phyloP scores from a whole-genome alignment of 2,113 vertebrate genomes.

The Neodontobutis hainanensis region DNA sequence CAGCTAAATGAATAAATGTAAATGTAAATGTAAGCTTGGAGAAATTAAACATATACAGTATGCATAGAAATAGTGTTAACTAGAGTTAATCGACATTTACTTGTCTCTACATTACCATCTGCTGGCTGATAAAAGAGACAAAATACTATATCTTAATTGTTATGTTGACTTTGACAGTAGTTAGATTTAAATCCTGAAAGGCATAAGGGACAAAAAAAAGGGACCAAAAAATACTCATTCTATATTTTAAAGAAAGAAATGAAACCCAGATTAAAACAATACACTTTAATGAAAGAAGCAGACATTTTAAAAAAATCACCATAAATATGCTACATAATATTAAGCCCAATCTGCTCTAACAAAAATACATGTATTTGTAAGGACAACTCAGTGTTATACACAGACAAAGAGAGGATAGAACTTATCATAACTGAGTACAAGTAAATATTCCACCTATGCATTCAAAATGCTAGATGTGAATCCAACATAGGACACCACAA shows the following conservation, averaged over 20 bases:
- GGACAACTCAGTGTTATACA: conserved; percentile 64
- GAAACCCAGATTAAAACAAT: conserved; percentile 67
- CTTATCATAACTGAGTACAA: conserved; percentile 50
- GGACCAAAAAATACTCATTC: conserved; percentile 24
- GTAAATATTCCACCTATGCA: conserved; percentile 53
- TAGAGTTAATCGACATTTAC: too few relatives aligned
- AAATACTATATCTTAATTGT: too few relatives aligned
- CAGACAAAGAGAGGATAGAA: conserved; percentile 56
- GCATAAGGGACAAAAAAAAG: not conserved
- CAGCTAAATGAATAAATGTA: too few relatives aligned
- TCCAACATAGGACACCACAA: conserved; percentile 31
- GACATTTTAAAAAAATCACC: conserved; percentile 64
- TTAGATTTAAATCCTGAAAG: too few relatives aligned
- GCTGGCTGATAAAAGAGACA: conserved; percentile 24
- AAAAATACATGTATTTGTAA: conserved; percentile 60
- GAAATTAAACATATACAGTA: too few relatives aligned
- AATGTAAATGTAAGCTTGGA: too few relatives aligned
- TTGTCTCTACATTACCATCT: conserved; percentile 29
- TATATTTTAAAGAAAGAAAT: conserved; percentile 72
- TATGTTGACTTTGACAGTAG: too few relatives aligned
- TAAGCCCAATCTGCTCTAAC: conserved; percentile 63
- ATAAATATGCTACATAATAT: conserved; percentile 76
- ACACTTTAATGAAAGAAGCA: conserved; percentile 75
- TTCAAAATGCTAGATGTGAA: conserved; percentile 51
- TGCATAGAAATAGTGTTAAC: too few relatives aligned